These are phyloP conservation scores for Pterocles burchelli DNA, from an alignment of 2,113 vertebrate species.

Conservation along the genomic window DNA sequence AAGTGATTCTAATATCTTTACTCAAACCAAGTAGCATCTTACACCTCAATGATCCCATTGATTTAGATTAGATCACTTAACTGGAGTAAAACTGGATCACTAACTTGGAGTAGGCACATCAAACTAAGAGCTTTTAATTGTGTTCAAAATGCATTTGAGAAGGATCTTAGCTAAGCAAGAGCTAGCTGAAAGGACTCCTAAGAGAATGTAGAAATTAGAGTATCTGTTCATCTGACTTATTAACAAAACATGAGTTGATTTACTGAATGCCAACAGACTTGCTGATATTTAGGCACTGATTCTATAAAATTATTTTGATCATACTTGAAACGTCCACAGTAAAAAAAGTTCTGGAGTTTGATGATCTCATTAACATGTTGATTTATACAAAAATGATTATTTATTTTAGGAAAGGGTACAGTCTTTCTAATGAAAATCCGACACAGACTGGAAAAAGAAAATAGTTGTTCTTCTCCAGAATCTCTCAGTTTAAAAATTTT, in stretches of 20 bases:
- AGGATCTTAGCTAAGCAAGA: background rate
- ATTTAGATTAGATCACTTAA: constrained; percentile 32
- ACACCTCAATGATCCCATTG: background rate
- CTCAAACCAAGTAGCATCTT: background rate
- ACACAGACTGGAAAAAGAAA: background rate
- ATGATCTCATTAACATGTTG: background rate
- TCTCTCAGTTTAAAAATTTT: background rate
- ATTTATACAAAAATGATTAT: background rate
- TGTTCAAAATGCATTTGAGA: background rate
- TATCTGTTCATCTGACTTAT: background rate
- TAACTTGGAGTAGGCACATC: background rate
- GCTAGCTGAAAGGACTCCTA: background rate
- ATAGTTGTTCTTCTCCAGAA: background rate
- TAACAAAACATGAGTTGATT: background rate
- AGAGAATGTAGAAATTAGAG: background rate
- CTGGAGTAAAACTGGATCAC: constrained; percentile 13
- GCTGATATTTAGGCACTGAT: background rate
- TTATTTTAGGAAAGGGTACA: background rate
- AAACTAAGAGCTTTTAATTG: background rate
- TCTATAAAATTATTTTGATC: background rate
- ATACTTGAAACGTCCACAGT: background rate
- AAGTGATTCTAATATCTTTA: background rate
- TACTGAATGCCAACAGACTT: background rate
- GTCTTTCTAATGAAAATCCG: background rate
- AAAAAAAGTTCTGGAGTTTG: background rate